Percentiles rank a stretch among this genome's conserved stretches.
Evolutionary conservation across 2,113 vertebrate species (phyloP).

Genomic region (Coreoperca whiteheadi): DNA sequence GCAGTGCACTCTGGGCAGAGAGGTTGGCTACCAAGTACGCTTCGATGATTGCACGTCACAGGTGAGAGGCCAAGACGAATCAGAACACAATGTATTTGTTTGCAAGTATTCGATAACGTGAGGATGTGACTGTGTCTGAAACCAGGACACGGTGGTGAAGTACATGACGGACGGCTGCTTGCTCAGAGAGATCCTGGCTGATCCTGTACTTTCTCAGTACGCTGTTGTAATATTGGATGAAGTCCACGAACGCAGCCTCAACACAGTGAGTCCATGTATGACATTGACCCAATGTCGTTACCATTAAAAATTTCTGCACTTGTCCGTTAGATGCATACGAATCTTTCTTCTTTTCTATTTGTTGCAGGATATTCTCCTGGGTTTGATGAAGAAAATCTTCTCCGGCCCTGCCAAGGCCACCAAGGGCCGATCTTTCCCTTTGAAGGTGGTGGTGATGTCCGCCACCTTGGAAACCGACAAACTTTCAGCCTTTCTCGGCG

Average conservation of each 20-base stretch:
- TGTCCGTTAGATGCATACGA: neutral
- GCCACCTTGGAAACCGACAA: conserved; percentile 95
- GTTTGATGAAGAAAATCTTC: conserved; percentile 93
- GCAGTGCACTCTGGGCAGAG: conserved; percentile 85
- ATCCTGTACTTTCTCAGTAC: conserved; percentile 90
- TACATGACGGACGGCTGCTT: conserved; percentile 98
- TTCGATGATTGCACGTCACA: conserved; percentile 94
- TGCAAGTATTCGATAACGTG: neutral
- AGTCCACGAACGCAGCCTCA: conserved; percentile 96
- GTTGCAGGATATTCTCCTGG: conserved; percentile 94
- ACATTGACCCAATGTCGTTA: neutral
- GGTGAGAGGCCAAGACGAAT: conserved; percentile 77
- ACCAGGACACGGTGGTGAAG: conserved; percentile 92
- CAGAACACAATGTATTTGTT: rapidly evolving
- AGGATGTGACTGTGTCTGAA: conserved; percentile 35
- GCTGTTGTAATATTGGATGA: conserved; percentile 94
- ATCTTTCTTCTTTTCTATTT: neutral
- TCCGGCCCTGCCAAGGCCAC: conserved; percentile 80
- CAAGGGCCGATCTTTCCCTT: conserved; percentile 76
- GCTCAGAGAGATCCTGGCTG: conserved; percentile 91
- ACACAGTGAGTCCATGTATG: conserved; percentile 88
- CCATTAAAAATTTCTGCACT: neutral
- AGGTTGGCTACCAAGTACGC: conserved; percentile 96
- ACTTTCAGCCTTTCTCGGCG: conserved; percentile 90
- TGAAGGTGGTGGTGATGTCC: conserved; percentile 98